A percentile compares a stretch with the other conserved stretches of the same genome.
Evolutionary conservation across 2,888 invertebrate genomes (phyloP).

Genomic region (Cremastinae sp.): DNA sequence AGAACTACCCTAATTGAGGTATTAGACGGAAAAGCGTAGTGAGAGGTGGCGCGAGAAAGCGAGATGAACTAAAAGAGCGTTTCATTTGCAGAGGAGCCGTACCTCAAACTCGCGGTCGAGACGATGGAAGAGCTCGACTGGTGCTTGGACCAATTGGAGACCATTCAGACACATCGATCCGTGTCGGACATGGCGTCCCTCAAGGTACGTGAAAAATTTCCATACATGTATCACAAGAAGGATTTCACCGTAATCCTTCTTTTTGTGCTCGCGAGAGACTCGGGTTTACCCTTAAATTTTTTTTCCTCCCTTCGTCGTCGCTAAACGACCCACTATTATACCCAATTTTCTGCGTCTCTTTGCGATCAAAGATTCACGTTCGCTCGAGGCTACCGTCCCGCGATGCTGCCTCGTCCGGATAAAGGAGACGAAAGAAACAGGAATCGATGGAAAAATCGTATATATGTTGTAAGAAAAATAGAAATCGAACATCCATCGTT

Average conservation of each 20-base stretch:
- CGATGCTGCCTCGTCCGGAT: not conserved
- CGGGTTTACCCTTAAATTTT: not conserved
- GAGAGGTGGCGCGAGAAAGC: not conserved
- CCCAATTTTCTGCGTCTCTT: conserved; percentile 11
- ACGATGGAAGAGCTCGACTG: conserved; percentile 99
- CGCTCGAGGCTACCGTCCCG: not conserved
- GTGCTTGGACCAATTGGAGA: conserved; percentile 99
- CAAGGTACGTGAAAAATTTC: conserved; percentile 87
- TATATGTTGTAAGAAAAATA: too few species aligned
- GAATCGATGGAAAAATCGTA: not conserved
- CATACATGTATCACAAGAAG: not conserved
- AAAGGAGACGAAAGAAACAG: not conserved
- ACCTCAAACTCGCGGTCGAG: conserved; percentile 96
- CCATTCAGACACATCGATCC: conserved; percentile 99
- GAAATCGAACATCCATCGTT: too few species aligned
- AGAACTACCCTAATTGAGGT: too few species aligned
- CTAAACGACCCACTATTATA: too few species aligned
- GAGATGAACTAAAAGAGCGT: not conserved
- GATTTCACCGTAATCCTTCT: conserved; percentile 1
- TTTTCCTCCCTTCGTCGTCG: conserved; percentile 5
- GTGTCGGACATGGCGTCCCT: conserved; percentile 99
- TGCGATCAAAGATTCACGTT: conserved; percentile 25
- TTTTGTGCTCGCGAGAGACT: conserved; percentile 7
- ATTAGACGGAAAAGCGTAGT: not conserved
- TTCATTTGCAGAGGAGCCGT: conserved; percentile 89